These are phyloP conservation scores for Carposina sasakii DNA, from an alignment of 1,140 invertebrate genomes.

Conservation along the genomic window DNA sequence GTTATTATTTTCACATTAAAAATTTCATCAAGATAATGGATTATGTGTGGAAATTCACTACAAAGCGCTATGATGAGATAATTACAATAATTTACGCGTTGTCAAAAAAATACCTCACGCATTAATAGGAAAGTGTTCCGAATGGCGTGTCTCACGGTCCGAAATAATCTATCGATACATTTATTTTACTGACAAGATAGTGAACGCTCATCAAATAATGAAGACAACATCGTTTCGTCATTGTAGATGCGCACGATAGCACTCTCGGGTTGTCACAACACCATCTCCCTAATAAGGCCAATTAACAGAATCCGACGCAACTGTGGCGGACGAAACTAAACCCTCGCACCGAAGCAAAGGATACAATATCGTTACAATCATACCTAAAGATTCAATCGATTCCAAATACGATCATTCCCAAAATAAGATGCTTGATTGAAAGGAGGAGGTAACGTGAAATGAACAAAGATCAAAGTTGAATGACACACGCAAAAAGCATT, in stretches of 20 bases:
- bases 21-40: no score
- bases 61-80: slow-evolving; percentile 34
- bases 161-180: slow-evolving; percentile 70
- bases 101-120: slow-evolving; percentile 46
- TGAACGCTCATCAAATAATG: slow-evolving; percentile 70
- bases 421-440: slow-evolving; percentile 47
- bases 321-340: slow-evolving; percentile 37
- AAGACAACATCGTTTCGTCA: slow-evolving; percentile 72
- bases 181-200: slow-evolving; percentile 71
- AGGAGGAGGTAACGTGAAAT: slow-evolving; percentile 51
- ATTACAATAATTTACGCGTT: slow-evolving; percentile 37
- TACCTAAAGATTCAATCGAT: slow-evolving; percentile 28
- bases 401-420: slow-evolving; percentile 35
- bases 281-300: slow-evolving; percentile 69
- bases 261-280: slow-evolving; percentile 70
- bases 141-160: slow-evolving; percentile 60
- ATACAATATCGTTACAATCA: neutral
- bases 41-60: no score
- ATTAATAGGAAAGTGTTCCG: slow-evolving; percentile 50
- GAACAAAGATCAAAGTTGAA: slow-evolving; percentile 67
- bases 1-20: no score
- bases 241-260: slow-evolving; percentile 71
- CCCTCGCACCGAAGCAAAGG: slow-evolving; percentile 16
- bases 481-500: slow-evolving; percentile 52
- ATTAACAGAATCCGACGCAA: slow-evolving; percentile 58